These are phyloP conservation scores for Myrmophylax atrothorax DNA, from an alignment of 2,113 vertebrate species.

Conservation along the genomic window DNA sequence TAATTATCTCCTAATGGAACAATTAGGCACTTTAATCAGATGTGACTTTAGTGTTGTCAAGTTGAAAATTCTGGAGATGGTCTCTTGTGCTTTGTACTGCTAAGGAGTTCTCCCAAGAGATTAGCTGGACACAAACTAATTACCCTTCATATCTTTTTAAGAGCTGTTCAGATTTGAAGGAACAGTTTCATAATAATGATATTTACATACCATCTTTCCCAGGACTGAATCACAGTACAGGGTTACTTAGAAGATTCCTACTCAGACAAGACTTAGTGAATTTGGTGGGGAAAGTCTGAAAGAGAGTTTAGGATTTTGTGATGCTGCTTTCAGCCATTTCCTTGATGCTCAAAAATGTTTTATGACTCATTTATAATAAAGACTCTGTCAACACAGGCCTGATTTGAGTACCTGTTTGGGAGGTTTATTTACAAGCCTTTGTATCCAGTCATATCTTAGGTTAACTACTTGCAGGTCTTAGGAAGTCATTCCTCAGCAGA, in stretches of 20 bases:
- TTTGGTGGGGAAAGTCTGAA: not conserved
- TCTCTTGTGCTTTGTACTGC: slow-evolving; percentile 2
- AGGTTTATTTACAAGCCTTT: not conserved
- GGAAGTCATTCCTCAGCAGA: not conserved
- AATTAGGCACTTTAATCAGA: slow-evolving; percentile 44
- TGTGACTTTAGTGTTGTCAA: slow-evolving; percentile 9
- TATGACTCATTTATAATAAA: not conserved
- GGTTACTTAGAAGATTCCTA: not conserved
- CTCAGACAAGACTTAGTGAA: not conserved
- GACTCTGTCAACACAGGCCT: not conserved
- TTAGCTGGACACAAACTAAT: not conserved
- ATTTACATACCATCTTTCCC: not conserved
- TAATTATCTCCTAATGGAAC: slow-evolving; percentile 42
- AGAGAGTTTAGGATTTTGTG: not conserved
- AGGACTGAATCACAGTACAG: not conserved
- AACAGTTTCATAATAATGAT: not conserved
- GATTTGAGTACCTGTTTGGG: not conserved
- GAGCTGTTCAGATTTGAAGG: not conserved
- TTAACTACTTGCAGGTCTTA: not conserved
- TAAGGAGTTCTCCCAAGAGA: slow-evolving; percentile 3
- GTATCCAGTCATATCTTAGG: not conserved
- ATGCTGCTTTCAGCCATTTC: not conserved
- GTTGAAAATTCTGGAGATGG: slow-evolving; percentile 17
- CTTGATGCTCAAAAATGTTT: not conserved
- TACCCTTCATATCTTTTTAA: not conserved